Percentiles rank a stretch among this genome's conserved stretches.
Conservation (phyloP, 2,888 invertebrate species). For the Xylophagus ater region DNA sequence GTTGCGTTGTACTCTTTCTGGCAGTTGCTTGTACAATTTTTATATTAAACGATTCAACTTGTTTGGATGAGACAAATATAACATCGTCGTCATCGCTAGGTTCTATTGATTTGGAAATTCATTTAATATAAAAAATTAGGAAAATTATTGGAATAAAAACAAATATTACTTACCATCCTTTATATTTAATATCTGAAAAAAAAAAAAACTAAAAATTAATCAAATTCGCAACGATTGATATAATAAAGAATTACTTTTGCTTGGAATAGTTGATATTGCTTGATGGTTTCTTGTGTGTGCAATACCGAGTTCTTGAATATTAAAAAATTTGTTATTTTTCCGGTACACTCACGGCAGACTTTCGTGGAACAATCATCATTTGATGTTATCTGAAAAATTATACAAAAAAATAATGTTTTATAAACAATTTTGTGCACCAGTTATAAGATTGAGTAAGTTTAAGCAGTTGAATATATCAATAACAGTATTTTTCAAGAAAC, state of each 20-base stretch:
- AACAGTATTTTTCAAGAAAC: no score
- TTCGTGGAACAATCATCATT: constrained; percentile 6
- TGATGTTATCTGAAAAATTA: constrained; percentile 4
- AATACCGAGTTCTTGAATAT: constrained; percentile 1
- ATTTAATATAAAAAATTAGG: neutral
- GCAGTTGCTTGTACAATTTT: neutral
- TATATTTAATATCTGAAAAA: no score
- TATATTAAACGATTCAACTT: no score
- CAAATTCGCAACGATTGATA: no score
- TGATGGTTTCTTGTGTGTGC: constrained; percentile 3
- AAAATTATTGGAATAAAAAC: neutral
- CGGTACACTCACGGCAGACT: constrained; percentile 7
- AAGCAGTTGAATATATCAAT: no score
- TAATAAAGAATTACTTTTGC: neutral
- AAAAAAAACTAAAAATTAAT: no score
- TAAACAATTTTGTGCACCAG: no score
- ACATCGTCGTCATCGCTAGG: constrained; percentile 9
- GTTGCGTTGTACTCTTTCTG: neutral
- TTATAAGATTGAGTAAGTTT: no score
- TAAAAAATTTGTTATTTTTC: neutral
- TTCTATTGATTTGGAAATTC: neutral
- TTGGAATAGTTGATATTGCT: neutral
- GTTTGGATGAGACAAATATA: constrained; percentile 2
- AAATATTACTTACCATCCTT: neutral
- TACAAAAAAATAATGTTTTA: no score